Base-by-base conservation (phyloP, 2,888 invertebrate species). In the Parnassius mnemosyne region DNA sequence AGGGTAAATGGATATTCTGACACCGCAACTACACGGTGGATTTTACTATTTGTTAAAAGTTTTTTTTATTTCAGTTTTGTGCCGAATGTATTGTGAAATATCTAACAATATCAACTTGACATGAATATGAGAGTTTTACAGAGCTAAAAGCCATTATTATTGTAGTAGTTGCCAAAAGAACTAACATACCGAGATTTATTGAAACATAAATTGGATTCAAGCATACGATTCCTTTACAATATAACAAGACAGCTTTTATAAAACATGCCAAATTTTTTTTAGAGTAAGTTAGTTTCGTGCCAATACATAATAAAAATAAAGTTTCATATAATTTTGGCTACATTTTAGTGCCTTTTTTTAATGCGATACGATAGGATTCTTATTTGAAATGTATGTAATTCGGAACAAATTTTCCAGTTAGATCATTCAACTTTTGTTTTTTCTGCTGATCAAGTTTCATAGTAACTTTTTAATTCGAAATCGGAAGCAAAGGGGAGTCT, bases 181-280 rank as follows among this genome's bases (percentile, higher is more conserved):
- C 9, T 57, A 66, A 67, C 67, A 65, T 65, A 66, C 61, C 59
- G 64, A 69, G 66, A 69, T 71, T 67, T 69, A 75, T 71, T 67
- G 69, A 70, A 69, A 72, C 71, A 72, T 72, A 74, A 73, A 76
- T 73, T 71, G 70, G 69, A 69, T 69, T 67, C 67, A 65, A 68
- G 73, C 77, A 74, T 74, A 76, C 68, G 75, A 74, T 74, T 74
- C 74, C 73, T 75, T 70, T 72, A 75, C 74, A 74, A 72, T 72
- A 75, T 73, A 74, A 79, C 72, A 71, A 73, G 73, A 69, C 72
- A 69, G 66, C 76, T 79, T 80, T 79, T 78, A 76, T 74, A 74
- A 71, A 69, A 69, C 68, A 72, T 81, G 85, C 81, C 85, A 85
- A n/a, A 83, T 78, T 76, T 73, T 74, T 76, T 69, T 34, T 69